phyloP scores from a whole-genome alignment of 92 coral and sea anemone species.

The Virgularia gustaviana region DNA sequence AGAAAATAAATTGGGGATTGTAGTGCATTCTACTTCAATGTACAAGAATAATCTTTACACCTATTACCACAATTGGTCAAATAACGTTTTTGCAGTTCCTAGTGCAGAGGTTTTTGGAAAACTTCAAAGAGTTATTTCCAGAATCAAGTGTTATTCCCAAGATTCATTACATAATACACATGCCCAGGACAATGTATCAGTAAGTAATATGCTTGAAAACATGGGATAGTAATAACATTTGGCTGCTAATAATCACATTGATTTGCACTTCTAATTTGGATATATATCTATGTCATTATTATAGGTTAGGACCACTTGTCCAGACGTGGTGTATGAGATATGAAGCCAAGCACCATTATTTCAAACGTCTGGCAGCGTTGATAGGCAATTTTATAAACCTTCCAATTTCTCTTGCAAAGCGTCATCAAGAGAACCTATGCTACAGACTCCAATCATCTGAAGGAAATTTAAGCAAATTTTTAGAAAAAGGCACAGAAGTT shows the following conservation, averaged over 20 bases:
- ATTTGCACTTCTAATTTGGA: no score
- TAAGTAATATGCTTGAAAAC: no score
- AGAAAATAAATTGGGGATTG: conserved; percentile 55
- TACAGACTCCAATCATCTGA: conserved; percentile 60
- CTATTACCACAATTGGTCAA: conserved; percentile 34
- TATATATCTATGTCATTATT: background rate
- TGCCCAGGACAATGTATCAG: conserved; percentile 56
- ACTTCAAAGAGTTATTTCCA: conserved; percentile 43
- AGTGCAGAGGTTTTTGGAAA: conserved; percentile 40
- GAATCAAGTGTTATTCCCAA: conserved; percentile 56
- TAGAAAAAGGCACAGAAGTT: conserved; percentile 43
- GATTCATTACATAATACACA: conserved; percentile 67
- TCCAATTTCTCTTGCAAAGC: conserved; percentile 52
- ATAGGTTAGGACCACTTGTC: conserved; percentile 60
- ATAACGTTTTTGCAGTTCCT: conserved; percentile 53
- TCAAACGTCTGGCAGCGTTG: conserved; percentile 51
- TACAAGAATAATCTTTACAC: conserved; percentile 47
- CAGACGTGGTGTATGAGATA: conserved; percentile 61
- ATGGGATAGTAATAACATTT: no score
- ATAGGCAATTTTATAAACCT: conserved; percentile 55
- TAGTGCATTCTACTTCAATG: conserved; percentile 49
- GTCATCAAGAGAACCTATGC: conserved; percentile 60
- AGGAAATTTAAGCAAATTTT: conserved; percentile 51
- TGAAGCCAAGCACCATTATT: conserved; percentile 67
- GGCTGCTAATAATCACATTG: no score